Conservation (phyloP, 23 tunicate genomes). For the Phallusia fumigata region DNA sequence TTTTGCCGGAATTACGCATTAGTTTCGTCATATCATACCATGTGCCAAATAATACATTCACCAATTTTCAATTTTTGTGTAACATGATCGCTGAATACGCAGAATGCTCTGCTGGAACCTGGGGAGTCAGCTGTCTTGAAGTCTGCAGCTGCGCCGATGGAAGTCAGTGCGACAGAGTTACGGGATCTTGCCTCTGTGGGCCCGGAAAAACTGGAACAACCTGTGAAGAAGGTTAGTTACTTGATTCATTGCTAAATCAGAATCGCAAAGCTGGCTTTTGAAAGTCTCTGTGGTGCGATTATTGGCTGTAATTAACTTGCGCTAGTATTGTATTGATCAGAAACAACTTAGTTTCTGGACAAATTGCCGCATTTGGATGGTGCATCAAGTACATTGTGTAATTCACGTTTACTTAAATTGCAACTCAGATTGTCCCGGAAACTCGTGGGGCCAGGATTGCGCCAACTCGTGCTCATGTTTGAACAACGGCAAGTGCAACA, state of each 20-base stretch:
- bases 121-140: conserved; percentile 92
- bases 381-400: too few relatives aligned
- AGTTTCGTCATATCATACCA: too few relatives aligned
- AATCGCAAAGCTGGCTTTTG: too few relatives aligned
- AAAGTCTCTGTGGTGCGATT: too few relatives aligned
- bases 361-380: too few relatives aligned
- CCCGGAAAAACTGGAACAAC: conserved; percentile 84
- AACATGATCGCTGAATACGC: neutral
- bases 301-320: too few relatives aligned
- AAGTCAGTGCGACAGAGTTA: conserved; percentile 55
- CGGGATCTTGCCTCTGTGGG: conserved; percentile 76
- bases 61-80: too few relatives aligned
- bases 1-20: too few relatives aligned
- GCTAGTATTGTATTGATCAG: neutral
- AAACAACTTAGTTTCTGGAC: neutral
- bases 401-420: too few relatives aligned
- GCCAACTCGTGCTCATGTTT: conserved; percentile 57
- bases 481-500: conserved; percentile 81
- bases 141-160: conserved; percentile 79
- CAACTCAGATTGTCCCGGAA: conserved; percentile 72
- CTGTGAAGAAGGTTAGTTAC: conserved; percentile 79
- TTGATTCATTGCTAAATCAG: too few relatives aligned
- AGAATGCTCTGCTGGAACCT: conserved; percentile 83
- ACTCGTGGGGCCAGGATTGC: conserved; percentile 78
- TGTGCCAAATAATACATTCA: too few relatives aligned